Conservation (phyloP, 1,140 invertebrate species). For the Sinonovacula constricta region DNA sequence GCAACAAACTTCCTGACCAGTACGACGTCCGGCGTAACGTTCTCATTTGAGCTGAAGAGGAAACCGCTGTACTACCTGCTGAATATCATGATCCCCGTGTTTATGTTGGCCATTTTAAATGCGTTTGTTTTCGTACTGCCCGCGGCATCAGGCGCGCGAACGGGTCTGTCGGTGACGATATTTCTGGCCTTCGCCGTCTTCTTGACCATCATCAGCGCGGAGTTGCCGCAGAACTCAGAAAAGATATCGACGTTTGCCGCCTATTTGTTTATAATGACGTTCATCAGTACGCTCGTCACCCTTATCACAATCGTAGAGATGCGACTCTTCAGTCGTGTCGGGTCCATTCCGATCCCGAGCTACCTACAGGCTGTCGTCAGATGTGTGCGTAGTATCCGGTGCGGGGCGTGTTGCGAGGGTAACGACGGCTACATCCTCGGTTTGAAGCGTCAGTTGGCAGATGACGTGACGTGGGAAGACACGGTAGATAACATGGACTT, state of each 20-base stretch:
- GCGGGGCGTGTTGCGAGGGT: constrained; percentile 1
- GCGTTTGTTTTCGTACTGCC: constrained; percentile 43
- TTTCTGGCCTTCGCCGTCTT: constrained; percentile 46
- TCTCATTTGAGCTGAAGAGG: constrained; percentile 39
- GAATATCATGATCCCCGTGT: constrained; percentile 35
- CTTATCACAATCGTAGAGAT: constrained; percentile 38
- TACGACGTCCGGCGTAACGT: constrained; percentile 31
- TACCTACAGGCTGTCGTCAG: constrained; percentile 3
- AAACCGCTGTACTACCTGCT: constrained; percentile 40
- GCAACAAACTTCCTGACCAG: not conserved
- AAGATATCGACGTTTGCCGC: constrained; percentile 31
- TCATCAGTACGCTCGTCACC: constrained; percentile 32
- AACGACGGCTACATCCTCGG: constrained; percentile 30
- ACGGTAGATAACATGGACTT: constrained; percentile 33
- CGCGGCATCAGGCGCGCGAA: constrained; percentile 26
- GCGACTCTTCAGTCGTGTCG: constrained; percentile 8
- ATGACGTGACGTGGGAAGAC: constrained; percentile 40
- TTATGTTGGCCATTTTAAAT: constrained; percentile 38
- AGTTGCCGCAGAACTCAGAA: constrained; percentile 34
- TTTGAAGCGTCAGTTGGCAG: constrained; percentile 1
- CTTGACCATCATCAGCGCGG: constrained; percentile 42
- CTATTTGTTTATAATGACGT: constrained; percentile 34
- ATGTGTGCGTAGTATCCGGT: constrained; percentile 11
- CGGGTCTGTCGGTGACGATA: constrained; percentile 34
- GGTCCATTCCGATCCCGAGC: constrained; percentile 9